Evolutionary conservation across 1,140 invertebrate species (phyloP).

Genomic region (Bombus difficillimus): DNA sequence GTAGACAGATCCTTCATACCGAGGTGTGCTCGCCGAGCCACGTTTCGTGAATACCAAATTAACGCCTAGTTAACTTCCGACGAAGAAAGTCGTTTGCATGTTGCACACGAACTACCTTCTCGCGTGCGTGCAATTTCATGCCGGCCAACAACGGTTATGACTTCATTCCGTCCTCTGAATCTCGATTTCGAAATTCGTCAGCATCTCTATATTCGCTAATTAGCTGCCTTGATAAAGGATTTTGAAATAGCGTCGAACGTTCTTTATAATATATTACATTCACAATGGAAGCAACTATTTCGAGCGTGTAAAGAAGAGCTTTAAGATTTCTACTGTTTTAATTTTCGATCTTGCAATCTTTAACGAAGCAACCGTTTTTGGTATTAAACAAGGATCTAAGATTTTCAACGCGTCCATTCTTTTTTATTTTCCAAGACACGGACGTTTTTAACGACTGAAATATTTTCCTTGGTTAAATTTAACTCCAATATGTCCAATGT

Average conservation of each 20-base stretch:
- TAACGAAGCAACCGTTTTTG: not conserved
- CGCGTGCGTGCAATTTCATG: conserved; percentile 45
- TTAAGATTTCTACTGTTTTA: not conserved
- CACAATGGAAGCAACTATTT: not conserved
- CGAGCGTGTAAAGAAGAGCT: not conserved
- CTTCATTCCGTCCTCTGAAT: not conserved
- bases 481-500: too few relatives aligned
- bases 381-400: not conserved
- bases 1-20: conserved; percentile 45
- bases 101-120: conserved; percentile 38
- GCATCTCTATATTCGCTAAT: not conserved
- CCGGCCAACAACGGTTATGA: conserved; percentile 43
- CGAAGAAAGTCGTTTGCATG: conserved; percentile 58
- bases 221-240: not conserved
- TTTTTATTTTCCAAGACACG: not conserved
- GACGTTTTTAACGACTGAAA: not conserved
- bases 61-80: conserved; percentile 60
- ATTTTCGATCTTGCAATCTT: not conserved
- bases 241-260: not conserved
- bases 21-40: conserved; percentile 10
- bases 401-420: not conserved
- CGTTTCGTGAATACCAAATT: conserved; percentile 68
- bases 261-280: too few relatives aligned
- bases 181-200: not conserved
- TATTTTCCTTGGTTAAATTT: not conserved